phyloP scores from a whole-genome alignment of 2,113 vertebrate genomes.

The Fukomys damarensis region DNA sequence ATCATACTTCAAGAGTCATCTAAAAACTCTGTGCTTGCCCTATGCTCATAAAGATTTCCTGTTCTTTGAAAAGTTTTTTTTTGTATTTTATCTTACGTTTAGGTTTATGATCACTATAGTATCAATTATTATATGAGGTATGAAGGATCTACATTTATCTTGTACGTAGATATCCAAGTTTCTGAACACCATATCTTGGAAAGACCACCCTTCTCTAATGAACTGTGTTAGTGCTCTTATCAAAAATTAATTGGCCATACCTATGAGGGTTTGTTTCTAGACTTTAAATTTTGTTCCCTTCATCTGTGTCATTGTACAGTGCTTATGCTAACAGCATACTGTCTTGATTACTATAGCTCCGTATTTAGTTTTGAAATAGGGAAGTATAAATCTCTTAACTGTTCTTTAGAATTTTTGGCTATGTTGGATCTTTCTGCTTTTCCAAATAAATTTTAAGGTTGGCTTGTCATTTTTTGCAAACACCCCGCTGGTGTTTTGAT shows the following conservation, averaged over 20 bases:
- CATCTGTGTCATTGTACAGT: neutral
- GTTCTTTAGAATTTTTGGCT: conserved; percentile 19
- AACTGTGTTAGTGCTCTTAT: neutral
- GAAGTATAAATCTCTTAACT: neutral
- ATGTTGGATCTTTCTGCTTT: conserved; percentile 30
- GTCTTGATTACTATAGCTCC: neutral
- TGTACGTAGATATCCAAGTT: neutral
- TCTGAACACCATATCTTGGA: neutral
- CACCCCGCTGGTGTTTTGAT: neutral
- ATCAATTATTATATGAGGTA: neutral
- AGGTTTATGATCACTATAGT: neutral
- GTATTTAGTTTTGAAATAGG: neutral
- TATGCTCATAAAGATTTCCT: neutral
- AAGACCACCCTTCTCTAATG: neutral
- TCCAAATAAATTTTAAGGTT: conserved; percentile 28
- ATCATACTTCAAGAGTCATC: neutral
- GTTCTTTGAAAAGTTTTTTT: neutral
- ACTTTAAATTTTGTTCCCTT: neutral
- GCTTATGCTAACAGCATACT: neutral
- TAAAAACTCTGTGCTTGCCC: neutral
- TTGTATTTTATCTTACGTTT: conserved; percentile 32
- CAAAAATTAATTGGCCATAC: neutral
- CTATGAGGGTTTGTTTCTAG: neutral
- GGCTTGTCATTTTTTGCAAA: neutral
- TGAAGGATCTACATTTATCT: neutral